These are phyloP conservation scores for Otus sunia DNA, from an alignment of 2,113 vertebrate species.

Conservation along the genomic window DNA sequence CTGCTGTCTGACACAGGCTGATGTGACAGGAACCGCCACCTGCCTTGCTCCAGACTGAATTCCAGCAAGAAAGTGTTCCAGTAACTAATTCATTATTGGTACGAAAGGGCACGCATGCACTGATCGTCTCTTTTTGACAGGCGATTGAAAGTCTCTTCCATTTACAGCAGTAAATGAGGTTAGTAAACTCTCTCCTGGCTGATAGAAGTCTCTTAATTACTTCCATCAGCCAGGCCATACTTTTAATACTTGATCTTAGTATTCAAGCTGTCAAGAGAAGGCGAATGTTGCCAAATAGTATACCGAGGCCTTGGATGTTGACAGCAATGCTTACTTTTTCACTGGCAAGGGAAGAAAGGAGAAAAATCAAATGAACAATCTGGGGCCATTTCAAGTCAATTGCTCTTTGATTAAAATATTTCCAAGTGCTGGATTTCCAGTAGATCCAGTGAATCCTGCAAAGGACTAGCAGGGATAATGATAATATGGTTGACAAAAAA, in stretches of 20 bases:
- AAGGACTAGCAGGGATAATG: not conserved
- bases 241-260: slow-evolving; percentile 45
- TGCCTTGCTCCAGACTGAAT: not conserved
- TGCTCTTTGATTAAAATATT: slow-evolving; percentile 19
- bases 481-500: not conserved
- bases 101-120: not conserved
- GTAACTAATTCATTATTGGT: not conserved
- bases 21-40: not conserved
- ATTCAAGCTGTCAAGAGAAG: slow-evolving; percentile 48
- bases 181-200: slow-evolving; percentile 42
- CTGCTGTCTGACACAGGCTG: not conserved
- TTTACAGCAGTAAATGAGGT: slow-evolving; percentile 11
- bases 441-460: not conserved
- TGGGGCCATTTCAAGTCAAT: slow-evolving; percentile 37
- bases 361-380: slow-evolving; percentile 31
- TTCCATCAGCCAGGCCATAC: slow-evolving; percentile 39
- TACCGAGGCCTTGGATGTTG: not conserved
- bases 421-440: not conserved
- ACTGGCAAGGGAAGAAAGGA: slow-evolving; percentile 27
- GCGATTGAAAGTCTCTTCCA: not conserved
- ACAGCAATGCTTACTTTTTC: slow-evolving; percentile 14
- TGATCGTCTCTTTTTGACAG: not conserved
- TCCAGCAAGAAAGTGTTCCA: not conserved
- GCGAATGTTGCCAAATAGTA: not conserved
- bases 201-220: slow-evolving; percentile 54